A percentile compares a stretch with the other conserved stretches of the same genome.
Conservation (phyloP, 2,113 vertebrate genomes). For the Pygathrix nemaeus region DNA sequence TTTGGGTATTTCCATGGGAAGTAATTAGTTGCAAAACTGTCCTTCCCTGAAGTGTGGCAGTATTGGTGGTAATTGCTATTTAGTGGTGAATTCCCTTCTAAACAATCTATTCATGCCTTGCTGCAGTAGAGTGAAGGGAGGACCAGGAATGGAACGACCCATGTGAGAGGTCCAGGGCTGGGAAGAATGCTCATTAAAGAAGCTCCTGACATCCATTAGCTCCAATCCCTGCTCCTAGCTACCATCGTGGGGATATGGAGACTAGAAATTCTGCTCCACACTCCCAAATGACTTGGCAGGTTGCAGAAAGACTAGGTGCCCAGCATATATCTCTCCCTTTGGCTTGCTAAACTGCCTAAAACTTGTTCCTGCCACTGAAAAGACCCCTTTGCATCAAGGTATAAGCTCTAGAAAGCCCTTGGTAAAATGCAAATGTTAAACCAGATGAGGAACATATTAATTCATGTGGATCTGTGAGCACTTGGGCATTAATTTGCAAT, state of each 20-base stretch:
- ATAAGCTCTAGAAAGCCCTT: neutral
- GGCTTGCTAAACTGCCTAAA: neutral
- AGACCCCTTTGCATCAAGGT: neutral
- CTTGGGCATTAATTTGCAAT: neutral
- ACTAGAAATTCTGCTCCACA: neutral
- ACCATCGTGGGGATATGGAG: neutral
- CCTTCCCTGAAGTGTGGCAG: slow-evolving; percentile 59
- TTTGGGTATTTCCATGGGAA: slow-evolving; percentile 74
- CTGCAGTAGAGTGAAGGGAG: neutral
- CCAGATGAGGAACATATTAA: neutral
- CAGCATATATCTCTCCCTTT: neutral
- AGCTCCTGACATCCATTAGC: neutral
- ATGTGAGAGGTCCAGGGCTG: neutral
- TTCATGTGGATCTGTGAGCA: neutral
- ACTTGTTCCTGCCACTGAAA: neutral
- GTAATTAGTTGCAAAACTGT: slow-evolving; percentile 77
- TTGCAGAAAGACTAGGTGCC: neutral
- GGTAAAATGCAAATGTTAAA: neutral
- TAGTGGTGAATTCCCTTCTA: slow-evolving; percentile 44
- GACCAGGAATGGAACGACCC: neutral
- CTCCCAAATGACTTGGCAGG: neutral
- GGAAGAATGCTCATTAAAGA: neutral
- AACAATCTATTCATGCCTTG: neutral
- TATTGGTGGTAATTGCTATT: slow-evolving; percentile 63
- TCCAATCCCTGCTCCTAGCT: neutral